Base-by-base conservation (phyloP, 92 coral and sea anemone species). In the Actinernus sp. region DNA sequence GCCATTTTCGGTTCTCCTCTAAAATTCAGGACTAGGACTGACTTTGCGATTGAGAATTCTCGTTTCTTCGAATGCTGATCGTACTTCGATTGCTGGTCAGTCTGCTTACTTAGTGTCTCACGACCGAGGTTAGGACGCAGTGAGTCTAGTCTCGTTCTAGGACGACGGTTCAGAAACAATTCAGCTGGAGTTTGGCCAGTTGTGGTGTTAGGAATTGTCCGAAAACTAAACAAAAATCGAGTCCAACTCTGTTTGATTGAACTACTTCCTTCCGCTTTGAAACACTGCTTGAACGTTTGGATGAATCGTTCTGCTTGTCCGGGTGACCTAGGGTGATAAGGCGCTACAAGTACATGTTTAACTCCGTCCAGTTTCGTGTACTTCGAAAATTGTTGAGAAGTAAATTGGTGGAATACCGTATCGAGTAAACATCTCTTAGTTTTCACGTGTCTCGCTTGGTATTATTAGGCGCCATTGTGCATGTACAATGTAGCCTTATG, bases 101-200 rank as follows among this genome's bases (percentile, higher is more conserved):
- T 61, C 47, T 78, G 85, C 26, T 78, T 78, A 7, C 26, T 16
- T 28, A 21, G 13, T 3, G 30, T 37, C 29, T 31, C 45, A n/a
- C 65, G 31, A 1, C 55, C 40, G 9, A 64, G 47, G 29, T 72
- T 58, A 13, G 86, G 79, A 6, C 65, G 63, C 16, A 79, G 25
- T 49, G 70, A 32, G 16, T 70, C 73, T 17, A 79, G 40, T 31
- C 65, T 25, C 4, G 73, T 57, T 38, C 61, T 18, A 0, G 45
- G 66, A 31, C 53, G 46, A 26, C 79, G 49, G 16, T 79, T 70
- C n/a, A 79, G 23, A 12, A 79, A 41, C 31, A 79, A 47, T 14
- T 71, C 73, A 17, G 86, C 79, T 26, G 86, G 86, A 20, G 82
- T 65, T 49, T 61, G 78, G 46, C 88, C 82, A 8, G 82, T 82